These are phyloP conservation scores for Protodeltote pygarga DNA, from an alignment of 2,888 invertebrate genomes.

Conservation along the genomic window DNA sequence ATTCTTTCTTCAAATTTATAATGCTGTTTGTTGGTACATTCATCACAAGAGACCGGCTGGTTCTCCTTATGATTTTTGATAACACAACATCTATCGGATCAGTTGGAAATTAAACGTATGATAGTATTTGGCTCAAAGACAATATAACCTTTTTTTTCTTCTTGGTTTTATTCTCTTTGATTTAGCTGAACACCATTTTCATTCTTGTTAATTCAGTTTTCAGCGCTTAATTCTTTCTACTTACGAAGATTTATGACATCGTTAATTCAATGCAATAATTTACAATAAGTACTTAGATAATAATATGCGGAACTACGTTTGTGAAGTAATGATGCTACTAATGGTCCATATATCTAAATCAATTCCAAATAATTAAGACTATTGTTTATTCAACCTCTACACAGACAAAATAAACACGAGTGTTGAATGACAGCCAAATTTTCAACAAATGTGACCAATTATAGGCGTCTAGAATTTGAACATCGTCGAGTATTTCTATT, in stretches of 20 bases:
- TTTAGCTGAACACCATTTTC: no score
- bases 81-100: no score
- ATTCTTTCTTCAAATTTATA: no score
- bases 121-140: no score
- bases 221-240: background rate
- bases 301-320: slow-evolving; percentile 5
- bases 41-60: no score
- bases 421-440: slow-evolving; percentile 42
- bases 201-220: no score
- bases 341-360: slow-evolving; percentile 23
- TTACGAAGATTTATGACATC: background rate
- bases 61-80: no score
- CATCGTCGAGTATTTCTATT: slow-evolving; percentile 19
- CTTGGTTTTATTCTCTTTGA: no score
- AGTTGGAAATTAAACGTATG: no score
- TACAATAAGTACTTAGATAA: background rate
- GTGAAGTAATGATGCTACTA: slow-evolving; percentile 11
- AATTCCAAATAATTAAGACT: slow-evolving; percentile 15
- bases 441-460: slow-evolving; percentile 38
- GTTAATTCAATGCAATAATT: no score
- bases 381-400: slow-evolving; percentile 11
- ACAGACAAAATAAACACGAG: slow-evolving; percentile 8
- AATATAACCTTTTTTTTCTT: no score
- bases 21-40: no score
- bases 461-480: slow-evolving; percentile 21